phyloP scores from a whole-genome alignment of 2,797 vertebrate species.

The Trachurus trachurus region DNA sequence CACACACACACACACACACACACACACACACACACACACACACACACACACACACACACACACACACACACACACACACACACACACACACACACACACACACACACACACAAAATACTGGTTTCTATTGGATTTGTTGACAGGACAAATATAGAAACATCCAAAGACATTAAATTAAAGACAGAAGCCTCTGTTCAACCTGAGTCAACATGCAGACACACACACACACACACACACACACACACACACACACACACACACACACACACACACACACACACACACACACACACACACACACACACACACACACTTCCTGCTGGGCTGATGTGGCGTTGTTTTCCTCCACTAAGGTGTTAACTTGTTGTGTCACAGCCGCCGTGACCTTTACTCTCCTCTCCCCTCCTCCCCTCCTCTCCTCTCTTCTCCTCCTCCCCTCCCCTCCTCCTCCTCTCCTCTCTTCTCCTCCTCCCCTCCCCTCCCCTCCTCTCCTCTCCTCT shows the following conservation, averaged over 20 bases:
- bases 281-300: constrained; percentile 9
- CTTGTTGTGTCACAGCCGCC: no score
- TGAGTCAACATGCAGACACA: not conserved
- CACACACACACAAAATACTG: not conserved
- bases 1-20: not conserved
- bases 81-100: not conserved
- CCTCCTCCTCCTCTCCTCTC: no score
- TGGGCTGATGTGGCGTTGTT: no score
- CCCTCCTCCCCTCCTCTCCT: no score
- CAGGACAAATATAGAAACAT: not conserved
- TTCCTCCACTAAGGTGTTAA: no score
- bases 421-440: no score
- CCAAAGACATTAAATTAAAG: not conserved
- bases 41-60: not conserved
- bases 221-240: no score
- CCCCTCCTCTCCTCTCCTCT: no score
- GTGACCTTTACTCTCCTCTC: no score
- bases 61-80: not conserved
- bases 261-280: constrained; percentile 27
- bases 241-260: constrained; percentile 21
- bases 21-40: not conserved
- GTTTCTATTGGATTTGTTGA: not conserved
- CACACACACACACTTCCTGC: no score
- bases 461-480: no score
- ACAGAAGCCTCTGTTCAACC: not conserved